These are phyloP conservation scores for Hydractinia echinata DNA, from an alignment of 30 jellyfish, hydroid and myxozoan species.

Conservation along the genomic window DNA sequence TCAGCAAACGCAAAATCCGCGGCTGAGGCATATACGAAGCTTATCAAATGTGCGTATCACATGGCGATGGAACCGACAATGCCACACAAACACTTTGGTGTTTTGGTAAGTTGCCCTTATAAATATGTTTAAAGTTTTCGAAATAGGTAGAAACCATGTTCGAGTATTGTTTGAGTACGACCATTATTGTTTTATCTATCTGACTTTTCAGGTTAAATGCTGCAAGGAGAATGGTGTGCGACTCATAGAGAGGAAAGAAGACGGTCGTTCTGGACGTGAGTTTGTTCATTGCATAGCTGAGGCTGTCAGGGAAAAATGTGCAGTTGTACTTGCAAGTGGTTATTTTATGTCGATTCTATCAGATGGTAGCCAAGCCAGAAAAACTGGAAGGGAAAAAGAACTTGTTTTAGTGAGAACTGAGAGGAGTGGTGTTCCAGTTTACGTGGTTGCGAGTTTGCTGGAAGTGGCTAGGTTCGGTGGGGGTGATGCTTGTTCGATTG, in stretches of 20 bases:
- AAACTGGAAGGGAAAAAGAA: no score
- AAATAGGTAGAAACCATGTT: constrained; percentile 26
- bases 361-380: no score
- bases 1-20: no score
- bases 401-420: no score
- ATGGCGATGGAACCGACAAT: no score
- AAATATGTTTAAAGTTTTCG: no score
- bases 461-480: constrained; percentile 29
- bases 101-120: no score
- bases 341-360: background rate
- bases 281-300: constrained; percentile 42
- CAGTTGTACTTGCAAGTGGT: constrained; percentile 29
- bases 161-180: constrained; percentile 10
- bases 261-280: constrained; percentile 33
- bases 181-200: background rate
- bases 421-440: no score
- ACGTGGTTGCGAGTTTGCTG: background rate
- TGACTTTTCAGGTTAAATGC: constrained; percentile 30
- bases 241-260: constrained; percentile 34
- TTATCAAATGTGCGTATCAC: no score
- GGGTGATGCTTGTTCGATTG: constrained; percentile 25
- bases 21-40: no score
- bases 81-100: no score
- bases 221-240: constrained; percentile 24
- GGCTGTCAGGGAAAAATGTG: constrained; percentile 36